Evolutionary conservation across 2,797 vertebrate genomes (phyloP).

Genomic region (Malurus splendens): DNA sequence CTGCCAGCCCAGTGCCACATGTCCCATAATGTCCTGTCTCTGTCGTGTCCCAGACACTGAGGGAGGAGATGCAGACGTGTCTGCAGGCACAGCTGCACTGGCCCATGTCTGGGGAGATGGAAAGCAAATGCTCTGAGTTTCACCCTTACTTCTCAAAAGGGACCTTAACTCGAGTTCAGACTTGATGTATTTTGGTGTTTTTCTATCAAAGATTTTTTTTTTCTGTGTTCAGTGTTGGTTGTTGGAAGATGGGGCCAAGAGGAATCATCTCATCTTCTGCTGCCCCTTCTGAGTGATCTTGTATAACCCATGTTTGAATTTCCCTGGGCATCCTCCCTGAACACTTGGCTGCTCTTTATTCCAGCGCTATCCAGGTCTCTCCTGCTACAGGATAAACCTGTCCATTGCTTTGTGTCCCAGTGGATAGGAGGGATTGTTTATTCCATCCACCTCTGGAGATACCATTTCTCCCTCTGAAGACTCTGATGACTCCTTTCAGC

Average conservation of each 20-base stretch:
- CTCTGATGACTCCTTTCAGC: background rate
- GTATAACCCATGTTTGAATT: background rate
- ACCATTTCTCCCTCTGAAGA: background rate
- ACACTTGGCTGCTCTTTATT: background rate
- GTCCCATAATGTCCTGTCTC: background rate
- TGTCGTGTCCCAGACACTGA: background rate
- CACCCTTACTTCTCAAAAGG: background rate
- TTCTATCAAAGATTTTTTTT: background rate
- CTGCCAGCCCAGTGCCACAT: background rate
- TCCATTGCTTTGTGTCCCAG: background rate
- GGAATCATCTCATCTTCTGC: background rate
- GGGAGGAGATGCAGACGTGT: background rate
- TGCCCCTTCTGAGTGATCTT: background rate
- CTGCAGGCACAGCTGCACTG: background rate
- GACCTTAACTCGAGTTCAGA: background rate
- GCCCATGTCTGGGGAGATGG: background rate
- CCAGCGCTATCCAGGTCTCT: background rate
- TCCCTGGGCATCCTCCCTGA: background rate
- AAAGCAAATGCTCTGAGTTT: background rate
- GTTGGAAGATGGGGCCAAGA: background rate
- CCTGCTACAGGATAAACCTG: background rate
- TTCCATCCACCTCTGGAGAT: background rate
- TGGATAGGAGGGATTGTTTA: background rate
- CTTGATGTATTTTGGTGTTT: rapidly evolving
- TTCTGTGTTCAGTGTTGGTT: background rate